Percentiles rank a stretch among this genome's conserved stretches.
phyloP scores from a whole-genome alignment of 2,797 vertebrate genomes.

The Heliangelus exortis region DNA sequence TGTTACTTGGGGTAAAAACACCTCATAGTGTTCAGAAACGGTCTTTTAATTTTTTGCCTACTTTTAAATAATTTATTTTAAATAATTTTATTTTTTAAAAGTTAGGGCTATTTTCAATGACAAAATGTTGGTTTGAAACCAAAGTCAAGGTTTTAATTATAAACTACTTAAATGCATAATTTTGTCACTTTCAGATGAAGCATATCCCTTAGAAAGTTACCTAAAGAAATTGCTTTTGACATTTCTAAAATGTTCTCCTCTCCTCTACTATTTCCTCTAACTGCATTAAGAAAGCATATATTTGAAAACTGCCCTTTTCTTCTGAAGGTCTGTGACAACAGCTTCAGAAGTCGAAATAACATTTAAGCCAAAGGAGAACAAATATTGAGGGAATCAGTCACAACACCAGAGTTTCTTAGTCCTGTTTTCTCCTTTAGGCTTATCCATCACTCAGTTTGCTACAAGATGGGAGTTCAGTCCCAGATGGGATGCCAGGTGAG shows the following conservation, averaged over 20 bases:
- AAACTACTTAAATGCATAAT: not conserved
- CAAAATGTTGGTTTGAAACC: not conserved
- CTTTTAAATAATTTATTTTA: not conserved
- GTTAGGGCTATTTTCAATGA: not conserved
- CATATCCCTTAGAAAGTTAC: not conserved
- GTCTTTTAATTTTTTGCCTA: not conserved
- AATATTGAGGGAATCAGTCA: not conserved
- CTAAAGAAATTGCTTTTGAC: not conserved
- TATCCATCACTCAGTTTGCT: fast-evolving
- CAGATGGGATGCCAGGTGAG: not conserved
- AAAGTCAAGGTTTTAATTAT: not conserved
- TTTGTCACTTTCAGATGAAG: not conserved
- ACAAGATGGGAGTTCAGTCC: not conserved
- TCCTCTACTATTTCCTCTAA: not conserved
- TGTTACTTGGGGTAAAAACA: not conserved
- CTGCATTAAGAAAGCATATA: not conserved
- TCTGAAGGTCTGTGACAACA: not conserved
- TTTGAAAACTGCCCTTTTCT: not conserved
- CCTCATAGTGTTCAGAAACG: not conserved
- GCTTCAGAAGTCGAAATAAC: not conserved
- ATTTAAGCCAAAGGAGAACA: not conserved
- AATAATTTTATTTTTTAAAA: not conserved
- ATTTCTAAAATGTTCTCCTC: not conserved
- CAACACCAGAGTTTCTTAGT: not conserved
- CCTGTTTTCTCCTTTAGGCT: not conserved